Percentiles rank a stretch among this genome's conserved stretches.
Evolutionary conservation across 1,140 invertebrate species (phyloP).

Genomic region (Lepidurus arcticus): DNA sequence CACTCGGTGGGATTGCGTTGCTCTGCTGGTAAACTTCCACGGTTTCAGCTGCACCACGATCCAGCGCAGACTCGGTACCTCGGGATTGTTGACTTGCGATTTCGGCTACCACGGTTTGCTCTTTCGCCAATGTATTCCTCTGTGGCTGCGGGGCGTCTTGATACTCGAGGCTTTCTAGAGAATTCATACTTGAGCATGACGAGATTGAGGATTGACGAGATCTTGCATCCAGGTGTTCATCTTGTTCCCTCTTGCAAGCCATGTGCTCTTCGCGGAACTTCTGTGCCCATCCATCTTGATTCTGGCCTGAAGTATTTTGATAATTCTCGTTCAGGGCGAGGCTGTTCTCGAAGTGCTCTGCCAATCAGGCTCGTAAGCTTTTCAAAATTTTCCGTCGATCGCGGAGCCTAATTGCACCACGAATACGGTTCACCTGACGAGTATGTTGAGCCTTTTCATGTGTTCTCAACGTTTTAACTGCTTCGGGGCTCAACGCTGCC

Average conservation of each 20-base stretch:
- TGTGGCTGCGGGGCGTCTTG: background rate
- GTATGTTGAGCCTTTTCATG: background rate
- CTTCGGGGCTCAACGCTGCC: background rate
- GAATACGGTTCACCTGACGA: background rate
- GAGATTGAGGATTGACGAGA: background rate
- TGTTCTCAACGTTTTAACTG: background rate
- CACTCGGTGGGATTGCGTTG: background rate
- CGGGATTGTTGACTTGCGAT: background rate
- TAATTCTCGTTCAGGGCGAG: background rate
- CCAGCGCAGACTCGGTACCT: background rate
- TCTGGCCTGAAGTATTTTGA: background rate
- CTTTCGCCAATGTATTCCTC: background rate
- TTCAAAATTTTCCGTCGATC: background rate
- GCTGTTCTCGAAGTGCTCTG: background rate
- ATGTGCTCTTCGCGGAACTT: constrained; percentile 4
- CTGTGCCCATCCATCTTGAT: background rate
- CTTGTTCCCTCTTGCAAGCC: too few relatives aligned
- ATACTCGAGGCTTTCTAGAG: background rate
- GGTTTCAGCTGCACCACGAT: background rate
- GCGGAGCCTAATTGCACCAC: background rate
- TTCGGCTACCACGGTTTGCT: background rate
- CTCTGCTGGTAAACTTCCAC: background rate
- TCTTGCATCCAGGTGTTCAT: background rate
- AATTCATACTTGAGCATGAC: background rate
- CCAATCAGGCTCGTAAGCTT: background rate